These are phyloP conservation scores for Hirtodrosophila histrioides DNA, from an alignment of 2,888 invertebrate species.

Conservation along the genomic window DNA sequence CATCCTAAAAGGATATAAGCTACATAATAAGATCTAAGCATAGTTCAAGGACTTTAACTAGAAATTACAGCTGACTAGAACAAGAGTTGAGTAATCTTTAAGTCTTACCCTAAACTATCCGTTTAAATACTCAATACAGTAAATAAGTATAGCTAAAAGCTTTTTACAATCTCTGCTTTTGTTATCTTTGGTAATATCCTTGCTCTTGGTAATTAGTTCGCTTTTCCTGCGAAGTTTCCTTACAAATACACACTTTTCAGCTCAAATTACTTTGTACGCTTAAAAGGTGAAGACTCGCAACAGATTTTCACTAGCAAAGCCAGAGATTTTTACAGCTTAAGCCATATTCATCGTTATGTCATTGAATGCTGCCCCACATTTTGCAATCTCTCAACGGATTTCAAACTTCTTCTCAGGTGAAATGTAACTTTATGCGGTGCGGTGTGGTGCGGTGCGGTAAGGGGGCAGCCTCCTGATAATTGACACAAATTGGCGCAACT, in stretches of 20 bases:
- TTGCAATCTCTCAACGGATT: constrained; percentile 45
- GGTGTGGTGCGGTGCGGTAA: background rate
- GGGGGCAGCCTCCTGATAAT: constrained; percentile 67
- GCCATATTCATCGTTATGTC: constrained; percentile 46
- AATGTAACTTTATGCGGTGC: constrained; percentile 8
- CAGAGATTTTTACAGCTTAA: constrained; percentile 23
- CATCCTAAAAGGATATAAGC: too few relatives aligned
- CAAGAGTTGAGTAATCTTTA: too few relatives aligned
- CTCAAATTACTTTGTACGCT: constrained; percentile 6
- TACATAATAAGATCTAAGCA: too few relatives aligned
- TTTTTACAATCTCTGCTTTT: too few relatives aligned
- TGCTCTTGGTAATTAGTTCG: too few relatives aligned
- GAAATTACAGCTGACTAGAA: too few relatives aligned
- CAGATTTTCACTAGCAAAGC: background rate
- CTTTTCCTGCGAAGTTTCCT: constrained; percentile 1
- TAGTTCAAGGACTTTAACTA: too few relatives aligned
- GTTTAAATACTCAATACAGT: too few relatives aligned
- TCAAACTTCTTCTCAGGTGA: constrained; percentile 44
- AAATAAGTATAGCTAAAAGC: too few relatives aligned
- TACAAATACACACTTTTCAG: background rate
- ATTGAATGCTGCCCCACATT: constrained; percentile 46
- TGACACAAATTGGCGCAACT: constrained; percentile 78
- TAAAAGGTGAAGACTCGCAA: constrained; percentile 4
- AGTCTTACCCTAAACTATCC: too few relatives aligned
- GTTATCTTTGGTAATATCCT: too few relatives aligned